Base-by-base conservation (phyloP, 2,797 vertebrate species). In the Gobionotothen gibberifrons region DNA sequence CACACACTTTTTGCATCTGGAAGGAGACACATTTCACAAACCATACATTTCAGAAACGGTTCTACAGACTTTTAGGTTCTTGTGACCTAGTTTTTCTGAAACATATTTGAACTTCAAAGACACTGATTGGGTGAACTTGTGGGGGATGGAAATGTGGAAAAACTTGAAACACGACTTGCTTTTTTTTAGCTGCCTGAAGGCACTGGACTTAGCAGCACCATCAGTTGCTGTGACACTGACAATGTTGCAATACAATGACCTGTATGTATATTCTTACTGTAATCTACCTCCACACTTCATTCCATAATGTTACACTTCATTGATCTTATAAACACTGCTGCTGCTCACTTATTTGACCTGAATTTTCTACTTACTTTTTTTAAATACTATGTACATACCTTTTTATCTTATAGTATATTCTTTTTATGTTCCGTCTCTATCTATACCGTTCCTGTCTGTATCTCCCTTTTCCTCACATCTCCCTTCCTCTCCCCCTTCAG, bases 401-500 rank as follows among this genome's bases (percentile, higher is more conserved):
- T 36, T 36, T 36, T 9, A 36, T 36, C 32, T 36, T 36, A 36
- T 36, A 9, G 32, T 36, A 32, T 36, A 36, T 36, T 36, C 1
- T 36, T 36, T 9, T 2, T 0, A 36, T 36, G 1, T 36, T 36
- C 36, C 32, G 1, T 36, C 32, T 36, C 32, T 36, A 9, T 36
- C 32, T 36, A 36, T 36, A 36, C 32, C 8, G 54, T 85, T 76
- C 14, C 3, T 72, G n/a, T 79, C 60, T 79, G 17, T 58, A 39
- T 68, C 61, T 72, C 60, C 26, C 63, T 69, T 79, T 40, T 56
- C 26, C 2, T 74, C 47, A 46, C 61, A 42, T 52, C 22, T 77
- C 55, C 58, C 47, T 79, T 40, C 48, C 42, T 55, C 22, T 43
- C 39, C 79, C 22, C 64, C 74, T 91, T 56, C 73, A 99, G 98